Percentiles rank a stretch among this genome's conserved stretches.
phyloP scores from a whole-genome alignment of 2,797 vertebrate genomes.

The Macropus fuliginosus region DNA sequence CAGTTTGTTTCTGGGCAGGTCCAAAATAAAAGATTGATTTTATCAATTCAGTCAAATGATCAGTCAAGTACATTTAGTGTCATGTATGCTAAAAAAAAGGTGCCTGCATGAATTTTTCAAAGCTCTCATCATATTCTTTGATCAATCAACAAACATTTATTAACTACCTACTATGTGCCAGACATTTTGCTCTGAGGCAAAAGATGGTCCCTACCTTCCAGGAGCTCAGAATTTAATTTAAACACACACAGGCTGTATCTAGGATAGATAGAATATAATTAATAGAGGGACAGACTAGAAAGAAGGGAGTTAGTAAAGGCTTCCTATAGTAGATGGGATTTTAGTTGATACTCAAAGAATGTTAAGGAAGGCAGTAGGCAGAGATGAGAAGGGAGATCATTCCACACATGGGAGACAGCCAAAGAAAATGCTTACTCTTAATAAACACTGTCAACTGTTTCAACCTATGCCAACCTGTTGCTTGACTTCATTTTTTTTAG shows the following conservation, averaged over 20 bases:
- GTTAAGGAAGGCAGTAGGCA: background rate
- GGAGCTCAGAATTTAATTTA: background rate
- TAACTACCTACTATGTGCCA: background rate
- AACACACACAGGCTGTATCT: background rate
- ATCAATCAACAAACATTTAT: background rate
- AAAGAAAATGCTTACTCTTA: background rate
- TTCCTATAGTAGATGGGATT: background rate
- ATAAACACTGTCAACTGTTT: background rate
- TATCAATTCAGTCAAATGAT: slow-evolving; percentile 19
- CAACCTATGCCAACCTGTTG: background rate
- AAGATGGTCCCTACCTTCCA: background rate
- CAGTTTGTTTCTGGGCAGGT: background rate
- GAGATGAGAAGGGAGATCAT: background rate
- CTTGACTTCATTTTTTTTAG: background rate
- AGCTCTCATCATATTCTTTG: background rate
- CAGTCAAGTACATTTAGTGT: background rate
- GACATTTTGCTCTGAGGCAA: background rate
- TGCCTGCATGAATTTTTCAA: background rate
- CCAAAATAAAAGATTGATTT: background rate
- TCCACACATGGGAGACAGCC: background rate
- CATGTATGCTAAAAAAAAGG: background rate
- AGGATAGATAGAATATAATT: background rate
- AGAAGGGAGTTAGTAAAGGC: background rate
- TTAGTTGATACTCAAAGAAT: background rate
- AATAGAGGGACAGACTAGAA: background rate